phyloP scores from a whole-genome alignment of 2,113 vertebrate species.

The Callithrix jacchus region DNA sequence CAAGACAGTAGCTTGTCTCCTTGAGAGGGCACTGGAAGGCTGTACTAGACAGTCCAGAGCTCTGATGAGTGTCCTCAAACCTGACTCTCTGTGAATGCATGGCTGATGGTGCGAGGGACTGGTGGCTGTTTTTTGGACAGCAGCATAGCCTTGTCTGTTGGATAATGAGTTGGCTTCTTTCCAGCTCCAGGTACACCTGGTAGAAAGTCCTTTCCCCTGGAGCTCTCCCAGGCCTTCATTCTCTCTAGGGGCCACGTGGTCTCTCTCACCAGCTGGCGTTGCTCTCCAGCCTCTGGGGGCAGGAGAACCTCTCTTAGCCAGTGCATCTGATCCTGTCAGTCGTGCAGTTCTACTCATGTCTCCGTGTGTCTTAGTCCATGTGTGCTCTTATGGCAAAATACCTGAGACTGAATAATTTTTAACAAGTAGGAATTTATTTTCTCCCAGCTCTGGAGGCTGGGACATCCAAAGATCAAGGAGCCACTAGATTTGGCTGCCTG shows the following conservation, averaged over 20 bases:
- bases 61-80: too few relatives aligned
- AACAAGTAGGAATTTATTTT: background rate
- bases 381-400: background rate
- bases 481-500: too few relatives aligned
- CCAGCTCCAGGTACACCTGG: background rate
- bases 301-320: background rate
- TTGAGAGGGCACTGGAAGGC: background rate
- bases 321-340: background rate
- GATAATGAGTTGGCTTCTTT: background rate
- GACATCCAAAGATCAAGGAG: background rate
- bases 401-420: background rate
- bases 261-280: accelerated
- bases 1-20: background rate
- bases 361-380: background rate
- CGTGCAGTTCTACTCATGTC: accelerated
- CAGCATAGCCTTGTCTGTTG: too few relatives aligned
- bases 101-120: accelerated
- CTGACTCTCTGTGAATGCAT: too few relatives aligned
- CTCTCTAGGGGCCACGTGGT: background rate
- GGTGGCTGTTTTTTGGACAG: too few relatives aligned
- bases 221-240: accelerated
- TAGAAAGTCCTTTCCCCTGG: background rate
- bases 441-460: background rate
- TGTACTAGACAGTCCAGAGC: background rate
- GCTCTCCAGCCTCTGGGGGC: background rate